Percentiles rank a stretch among this genome's conserved stretches.
Conservation (phyloP, 2,797 vertebrate genomes). For the Tamandua tetradactyla region DNA sequence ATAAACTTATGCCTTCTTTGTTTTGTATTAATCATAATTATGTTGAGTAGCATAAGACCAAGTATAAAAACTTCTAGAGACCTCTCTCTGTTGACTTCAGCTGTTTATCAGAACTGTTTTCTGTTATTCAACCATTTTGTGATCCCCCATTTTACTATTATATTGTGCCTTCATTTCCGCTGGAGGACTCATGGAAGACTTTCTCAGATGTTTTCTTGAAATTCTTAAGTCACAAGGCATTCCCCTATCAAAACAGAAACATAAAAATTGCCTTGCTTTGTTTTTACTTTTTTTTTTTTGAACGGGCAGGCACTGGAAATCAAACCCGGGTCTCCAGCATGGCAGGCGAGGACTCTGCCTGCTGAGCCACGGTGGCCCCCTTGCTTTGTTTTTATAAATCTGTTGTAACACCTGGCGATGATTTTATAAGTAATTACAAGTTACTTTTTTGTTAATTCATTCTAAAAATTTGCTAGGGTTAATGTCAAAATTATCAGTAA, state of each 20-base stretch:
- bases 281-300: no score
- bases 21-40: slow-evolving; percentile 45
- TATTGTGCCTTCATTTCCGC: slow-evolving; percentile 42
- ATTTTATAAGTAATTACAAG: neutral
- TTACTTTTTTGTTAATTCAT: neutral
- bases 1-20: neutral
- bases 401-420: neutral
- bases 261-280: neutral
- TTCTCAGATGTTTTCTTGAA: neutral
- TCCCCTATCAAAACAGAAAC: neutral
- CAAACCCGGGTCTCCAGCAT: no score
- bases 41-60: neutral
- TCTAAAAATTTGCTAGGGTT: neutral
- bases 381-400: neutral
- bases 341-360: no score
- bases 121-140: neutral
- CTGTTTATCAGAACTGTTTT: neutral
- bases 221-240: slow-evolving; percentile 1
- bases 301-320: no score
- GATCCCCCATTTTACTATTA: neutral
- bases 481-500: neutral
- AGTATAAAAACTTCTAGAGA: neutral
- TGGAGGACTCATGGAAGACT: neutral
- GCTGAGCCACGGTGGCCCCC: no score
- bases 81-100: neutral